A percentile compares a stretch with the other conserved stretches of the same genome.
Evolutionary conservation across 2,797 vertebrate species (phyloP).

Genomic region (Lates japonicus): DNA sequence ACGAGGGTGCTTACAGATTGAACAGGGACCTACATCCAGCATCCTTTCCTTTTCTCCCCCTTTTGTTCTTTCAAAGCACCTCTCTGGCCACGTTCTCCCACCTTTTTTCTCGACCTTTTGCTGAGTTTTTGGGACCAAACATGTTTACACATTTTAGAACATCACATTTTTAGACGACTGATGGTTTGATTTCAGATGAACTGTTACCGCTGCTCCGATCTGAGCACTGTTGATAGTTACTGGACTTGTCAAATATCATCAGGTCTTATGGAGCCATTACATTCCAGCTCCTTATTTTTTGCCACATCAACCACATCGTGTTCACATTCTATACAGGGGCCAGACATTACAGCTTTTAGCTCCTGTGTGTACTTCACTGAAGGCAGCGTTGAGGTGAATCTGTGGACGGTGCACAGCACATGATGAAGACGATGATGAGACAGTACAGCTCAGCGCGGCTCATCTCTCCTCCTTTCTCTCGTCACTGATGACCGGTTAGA

Average conservation of each 20-base stretch:
- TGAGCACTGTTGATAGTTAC: conserved; percentile 34
- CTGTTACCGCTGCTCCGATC: conserved; percentile 36
- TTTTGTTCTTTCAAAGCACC: conserved; percentile 69
- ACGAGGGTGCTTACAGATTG: conserved; percentile 39
- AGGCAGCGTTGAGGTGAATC: conserved; percentile 7
- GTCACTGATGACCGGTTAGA: conserved; percentile 11
- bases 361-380: conserved; percentile 33
- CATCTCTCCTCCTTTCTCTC: conserved; percentile 39
- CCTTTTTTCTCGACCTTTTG: conserved; percentile 53
- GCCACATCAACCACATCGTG: conserved; percentile 47
- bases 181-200: conserved; percentile 46
- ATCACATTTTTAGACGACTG: conserved; percentile 44
- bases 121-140: conserved; percentile 81
- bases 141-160: conserved; percentile 69
- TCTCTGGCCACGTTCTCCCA: conserved; percentile 55
- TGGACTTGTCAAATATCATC: conserved; percentile 28
- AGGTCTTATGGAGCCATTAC: conserved; percentile 54
- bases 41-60: conserved; percentile 55
- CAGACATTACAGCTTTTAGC: conserved; percentile 49
- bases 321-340: conserved; percentile 77
- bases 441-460: conserved; percentile 6
- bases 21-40: conserved; percentile 63
- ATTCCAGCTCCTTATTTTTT: conserved; percentile 60
- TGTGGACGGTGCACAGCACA: background rate
- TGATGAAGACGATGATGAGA: background rate